Evolutionary conservation across 1,140 invertebrate genomes (phyloP).

Genomic region (Pachyrhynchus sulphureomaculatus): DNA sequence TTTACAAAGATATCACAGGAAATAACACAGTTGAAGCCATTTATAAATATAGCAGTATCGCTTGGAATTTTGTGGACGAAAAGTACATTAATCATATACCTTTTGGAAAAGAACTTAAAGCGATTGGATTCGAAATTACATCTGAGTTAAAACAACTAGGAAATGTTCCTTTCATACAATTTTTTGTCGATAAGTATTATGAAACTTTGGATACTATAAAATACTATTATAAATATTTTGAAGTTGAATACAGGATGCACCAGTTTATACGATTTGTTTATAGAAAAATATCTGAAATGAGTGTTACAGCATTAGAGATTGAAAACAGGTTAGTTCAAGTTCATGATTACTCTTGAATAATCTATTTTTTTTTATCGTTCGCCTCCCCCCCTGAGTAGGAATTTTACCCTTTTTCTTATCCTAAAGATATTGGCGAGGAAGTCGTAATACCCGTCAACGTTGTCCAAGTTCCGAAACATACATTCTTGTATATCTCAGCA

Average conservation of each 20-base stretch:
- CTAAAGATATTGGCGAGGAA: too few species aligned
- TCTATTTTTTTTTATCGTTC: too few species aligned
- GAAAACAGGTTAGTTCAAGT: slow-evolving; percentile 62
- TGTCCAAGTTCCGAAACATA: too few species aligned
- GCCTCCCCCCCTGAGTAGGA: too few species aligned
- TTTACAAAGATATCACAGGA: slow-evolving; percentile 73
- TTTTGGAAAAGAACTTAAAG: slow-evolving; percentile 73
- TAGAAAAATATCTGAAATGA: slow-evolving; percentile 66
- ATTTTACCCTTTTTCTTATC: too few species aligned
- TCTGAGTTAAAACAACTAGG: slow-evolving; percentile 68
- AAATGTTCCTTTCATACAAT: slow-evolving; percentile 68
- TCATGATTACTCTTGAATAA: neutral
- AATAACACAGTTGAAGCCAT: slow-evolving; percentile 73
- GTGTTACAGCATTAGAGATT: slow-evolving; percentile 71
- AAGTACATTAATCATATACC: slow-evolving; percentile 75
- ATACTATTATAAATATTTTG: slow-evolving; percentile 74
- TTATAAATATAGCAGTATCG: slow-evolving; percentile 68
- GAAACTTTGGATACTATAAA: slow-evolving; percentile 58
- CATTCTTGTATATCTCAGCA: too few species aligned
- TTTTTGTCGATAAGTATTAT: slow-evolving; percentile 54
- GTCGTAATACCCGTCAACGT: too few species aligned
- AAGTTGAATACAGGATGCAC: slow-evolving; percentile 63
- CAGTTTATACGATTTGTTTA: slow-evolving; percentile 62
- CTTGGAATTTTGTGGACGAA: slow-evolving; percentile 68
- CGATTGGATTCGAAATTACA: slow-evolving; percentile 68